phyloP scores from a whole-genome alignment of 1,140 invertebrate genomes.

The Drosophila sp. region DNA sequence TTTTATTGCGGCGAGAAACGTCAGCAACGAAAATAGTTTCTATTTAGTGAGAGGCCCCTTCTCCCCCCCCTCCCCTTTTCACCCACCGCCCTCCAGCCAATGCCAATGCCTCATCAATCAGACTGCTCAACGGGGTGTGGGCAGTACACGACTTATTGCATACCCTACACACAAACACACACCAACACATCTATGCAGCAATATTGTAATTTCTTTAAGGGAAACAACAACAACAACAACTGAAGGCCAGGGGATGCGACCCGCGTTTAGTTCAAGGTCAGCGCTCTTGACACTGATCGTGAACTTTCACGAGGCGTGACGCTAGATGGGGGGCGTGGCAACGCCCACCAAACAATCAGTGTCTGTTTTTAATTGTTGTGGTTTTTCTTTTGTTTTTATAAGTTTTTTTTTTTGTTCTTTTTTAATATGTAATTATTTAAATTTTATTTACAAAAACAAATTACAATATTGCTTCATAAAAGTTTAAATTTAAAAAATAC shows the following conservation, averaged over 20 bases:
- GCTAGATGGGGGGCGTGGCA: conserved; percentile 4
- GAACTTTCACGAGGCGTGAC: conserved; percentile 21
- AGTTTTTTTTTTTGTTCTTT: conserved; percentile 32
- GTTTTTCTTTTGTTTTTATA: conserved; percentile 17
- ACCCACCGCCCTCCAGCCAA: neutral
- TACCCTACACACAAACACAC: conserved; percentile 29
- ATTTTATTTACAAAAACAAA: conserved; percentile 84
- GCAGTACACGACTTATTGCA: conserved; percentile 2
- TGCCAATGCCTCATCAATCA: conserved; percentile 4
- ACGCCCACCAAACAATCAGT: conserved; percentile 10
- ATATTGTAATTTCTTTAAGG: conserved; percentile 77
- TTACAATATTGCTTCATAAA: conserved; percentile 82
- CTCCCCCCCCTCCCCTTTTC: neutral
- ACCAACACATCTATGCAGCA: conserved; percentile 53
- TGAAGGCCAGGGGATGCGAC: conserved; percentile 39
- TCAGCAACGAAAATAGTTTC: conserved; percentile 75
- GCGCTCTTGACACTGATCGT: conserved; percentile 63
- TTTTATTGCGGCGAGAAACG: conserved; percentile 42
- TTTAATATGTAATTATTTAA: conserved; percentile 73
- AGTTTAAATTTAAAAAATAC: conserved; percentile 81
- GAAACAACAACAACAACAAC: conserved; percentile 27
- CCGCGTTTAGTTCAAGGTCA: conserved; percentile 58
- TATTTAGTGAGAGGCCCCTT: conserved; percentile 14
- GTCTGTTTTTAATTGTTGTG: conserved; percentile 36
- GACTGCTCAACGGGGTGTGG: neutral